Evolutionary conservation across 2,113 vertebrate genomes (phyloP).

Genomic region (Sebastes fasciatus): DNA sequence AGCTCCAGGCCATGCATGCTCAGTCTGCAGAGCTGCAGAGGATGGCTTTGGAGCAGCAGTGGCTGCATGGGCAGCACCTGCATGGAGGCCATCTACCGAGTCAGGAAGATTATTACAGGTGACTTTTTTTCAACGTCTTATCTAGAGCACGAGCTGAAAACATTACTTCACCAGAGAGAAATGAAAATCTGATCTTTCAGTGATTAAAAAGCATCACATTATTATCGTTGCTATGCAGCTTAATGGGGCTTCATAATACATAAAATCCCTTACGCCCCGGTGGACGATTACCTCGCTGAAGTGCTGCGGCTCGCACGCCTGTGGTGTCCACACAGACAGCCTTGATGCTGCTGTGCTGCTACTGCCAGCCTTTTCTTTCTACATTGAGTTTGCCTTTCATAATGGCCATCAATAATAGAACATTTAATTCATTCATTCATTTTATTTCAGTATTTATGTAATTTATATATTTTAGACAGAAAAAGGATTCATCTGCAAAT

Average conservation of each 20-base stretch:
- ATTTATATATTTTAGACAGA: too few species aligned
- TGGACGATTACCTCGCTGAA: too few species aligned
- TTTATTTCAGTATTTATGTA: too few species aligned
- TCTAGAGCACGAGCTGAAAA: not conserved
- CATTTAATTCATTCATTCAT: too few species aligned
- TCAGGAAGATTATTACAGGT: slow-evolving; percentile 99
- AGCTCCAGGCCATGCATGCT: slow-evolving; percentile 98
- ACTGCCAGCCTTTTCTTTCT: too few species aligned
- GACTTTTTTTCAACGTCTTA: not conserved
- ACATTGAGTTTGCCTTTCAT: too few species aligned
- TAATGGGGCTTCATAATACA: not conserved
- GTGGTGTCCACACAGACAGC: too few species aligned
- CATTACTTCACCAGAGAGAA: not conserved
- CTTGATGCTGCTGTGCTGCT: too few species aligned
- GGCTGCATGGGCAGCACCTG: slow-evolving; percentile 97
- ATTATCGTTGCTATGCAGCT: not conserved
- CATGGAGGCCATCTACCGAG: slow-evolving; percentile 94
- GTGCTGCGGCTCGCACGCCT: too few species aligned
- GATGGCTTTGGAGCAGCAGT: slow-evolving; percentile 99
- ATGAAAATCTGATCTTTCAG: not conserved
- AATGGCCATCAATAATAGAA: too few species aligned
- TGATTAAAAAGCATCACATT: not conserved
- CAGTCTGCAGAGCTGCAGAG: slow-evolving; percentile 98
- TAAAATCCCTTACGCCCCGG: not conserved
- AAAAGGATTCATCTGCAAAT: too few species aligned